Conservation (phyloP, 2,888 invertebrate species). For the Lycocerus yunnanus region DNA sequence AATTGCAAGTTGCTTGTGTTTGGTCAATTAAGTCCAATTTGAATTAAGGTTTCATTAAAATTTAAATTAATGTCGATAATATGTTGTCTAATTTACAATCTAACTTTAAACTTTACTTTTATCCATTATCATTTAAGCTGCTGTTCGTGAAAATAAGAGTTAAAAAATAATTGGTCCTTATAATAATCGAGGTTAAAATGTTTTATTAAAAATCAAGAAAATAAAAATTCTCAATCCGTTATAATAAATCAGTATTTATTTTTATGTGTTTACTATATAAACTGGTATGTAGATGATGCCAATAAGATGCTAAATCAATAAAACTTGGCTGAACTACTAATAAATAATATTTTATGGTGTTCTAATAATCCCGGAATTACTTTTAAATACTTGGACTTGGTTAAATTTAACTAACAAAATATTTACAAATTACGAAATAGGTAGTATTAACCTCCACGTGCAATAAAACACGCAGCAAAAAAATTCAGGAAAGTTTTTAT, state of each 20-base stretch:
- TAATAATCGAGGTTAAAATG: no score
- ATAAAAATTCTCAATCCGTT: no score
- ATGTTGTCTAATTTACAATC: not conserved
- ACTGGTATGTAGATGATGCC: not conserved
- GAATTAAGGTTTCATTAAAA: not conserved
- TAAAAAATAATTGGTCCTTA: no score
- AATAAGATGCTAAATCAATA: not conserved
- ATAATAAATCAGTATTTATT: no score
- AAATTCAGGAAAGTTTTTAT: conserved; percentile 21
- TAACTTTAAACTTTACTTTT: not conserved
- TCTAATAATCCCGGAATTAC: not conserved
- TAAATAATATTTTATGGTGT: not conserved
- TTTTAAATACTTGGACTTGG: not conserved
- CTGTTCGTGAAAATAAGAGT: not conserved
- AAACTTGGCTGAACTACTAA: not conserved
- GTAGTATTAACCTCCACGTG: not conserved
- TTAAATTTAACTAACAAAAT: conserved; percentile 19
- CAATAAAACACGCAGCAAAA: conserved; percentile 12
- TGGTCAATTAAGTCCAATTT: not conserved
- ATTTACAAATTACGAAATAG: conserved; percentile 22
- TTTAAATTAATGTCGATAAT: not conserved
- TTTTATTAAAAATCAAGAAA: no score
- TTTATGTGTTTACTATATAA: not conserved
- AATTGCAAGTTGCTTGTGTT: not conserved
- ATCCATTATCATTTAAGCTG: not conserved